Evolutionary conservation across 1,140 invertebrate genomes (phyloP), one percentile per base, ranked within the genome.

Genomic region (Lepidurus packardi): DNA sequence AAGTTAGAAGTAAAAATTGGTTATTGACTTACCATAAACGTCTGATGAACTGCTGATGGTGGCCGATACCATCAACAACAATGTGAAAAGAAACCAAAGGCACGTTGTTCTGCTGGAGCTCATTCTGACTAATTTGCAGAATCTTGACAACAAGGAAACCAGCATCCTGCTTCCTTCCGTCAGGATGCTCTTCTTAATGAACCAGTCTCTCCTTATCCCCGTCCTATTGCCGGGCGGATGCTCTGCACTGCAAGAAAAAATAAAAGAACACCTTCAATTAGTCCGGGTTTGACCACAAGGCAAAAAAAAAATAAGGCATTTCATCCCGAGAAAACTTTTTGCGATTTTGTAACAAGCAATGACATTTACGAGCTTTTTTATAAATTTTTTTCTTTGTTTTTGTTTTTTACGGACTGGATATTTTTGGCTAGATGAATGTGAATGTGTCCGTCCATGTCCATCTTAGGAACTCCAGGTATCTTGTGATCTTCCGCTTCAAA

Each of bases 21-120:
- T 65, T 21, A 13, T 65, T 65, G 53, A 65, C 53, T 65, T 65
- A 65, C 53, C 53, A 65, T 65, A 65, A 65, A 65, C 53, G 53
- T 65, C 53, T 65, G 53, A 65, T 7, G 53, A 65, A 21, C 7
- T 13, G 53, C 53, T 7, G 16, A 65, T 65, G 13, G 53, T 65
- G 21, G 53, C 53, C 6, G 21, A n/a, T 65, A 21, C 53, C 53
- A 34, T 34, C 34, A 65, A 65, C 53, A 65, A 65, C 16, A 21
- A 13, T 21, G 9, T 21, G 13, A n/a, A 13, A 21, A 65, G 53
- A n/a, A 65, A 65, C 21, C n/a, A 65, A 65, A 65, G n/a, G 53
- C 53, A 65, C 53, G 16, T 65, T 65, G 16, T 21, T 21, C 16
- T 21, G 16, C 53, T 65, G 16, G 13, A 65, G 8, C 21, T 65